A percentile compares a stretch with the other conserved stretches of the same genome.
phyloP scores from a whole-genome alignment of 2,797 vertebrate genomes.

The Hyperoplus immaculatus region DNA sequence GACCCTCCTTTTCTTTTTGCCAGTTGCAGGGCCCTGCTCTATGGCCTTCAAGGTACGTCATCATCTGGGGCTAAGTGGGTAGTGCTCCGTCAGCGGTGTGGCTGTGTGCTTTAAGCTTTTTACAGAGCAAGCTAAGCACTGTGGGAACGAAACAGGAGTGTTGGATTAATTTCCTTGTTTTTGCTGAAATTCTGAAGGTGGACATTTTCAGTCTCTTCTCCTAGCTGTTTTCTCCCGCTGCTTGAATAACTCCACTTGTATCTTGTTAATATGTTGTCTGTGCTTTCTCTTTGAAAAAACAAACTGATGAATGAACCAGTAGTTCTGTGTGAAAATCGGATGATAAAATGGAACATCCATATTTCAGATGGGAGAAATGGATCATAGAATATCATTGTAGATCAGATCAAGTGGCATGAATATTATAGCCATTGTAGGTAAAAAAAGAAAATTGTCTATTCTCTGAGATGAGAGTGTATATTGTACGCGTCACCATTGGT shows the following conservation, averaged over 20 bases:
- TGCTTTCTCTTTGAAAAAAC: neutral
- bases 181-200: conserved; percentile 40
- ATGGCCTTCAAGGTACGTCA: conserved; percentile 85
- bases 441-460: no score
- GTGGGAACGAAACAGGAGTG: conserved; percentile 62
- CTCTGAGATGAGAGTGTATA: no score
- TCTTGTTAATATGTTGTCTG: neutral
- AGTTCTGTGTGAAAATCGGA: neutral
- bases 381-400: no score
- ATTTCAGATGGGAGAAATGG: neutral
- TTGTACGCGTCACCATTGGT: no score
- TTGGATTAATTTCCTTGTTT: conserved; percentile 52
- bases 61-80: conserved; percentile 27
- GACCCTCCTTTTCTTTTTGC: conserved; percentile 52
- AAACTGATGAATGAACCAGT: neutral
- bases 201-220: conserved; percentile 19
- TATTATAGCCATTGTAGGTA: no score
- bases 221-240: neutral
- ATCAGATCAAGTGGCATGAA: no score
- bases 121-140: conserved; percentile 53
- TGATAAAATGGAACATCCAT: neutral
- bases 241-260: neutral
- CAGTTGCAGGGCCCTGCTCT: conserved; percentile 66
- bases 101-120: conserved; percentile 30
- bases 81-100: conserved; percentile 25